These are phyloP conservation scores for Promerops cafer DNA, from an alignment of 2,113 vertebrate species.

Conservation along the genomic window DNA sequence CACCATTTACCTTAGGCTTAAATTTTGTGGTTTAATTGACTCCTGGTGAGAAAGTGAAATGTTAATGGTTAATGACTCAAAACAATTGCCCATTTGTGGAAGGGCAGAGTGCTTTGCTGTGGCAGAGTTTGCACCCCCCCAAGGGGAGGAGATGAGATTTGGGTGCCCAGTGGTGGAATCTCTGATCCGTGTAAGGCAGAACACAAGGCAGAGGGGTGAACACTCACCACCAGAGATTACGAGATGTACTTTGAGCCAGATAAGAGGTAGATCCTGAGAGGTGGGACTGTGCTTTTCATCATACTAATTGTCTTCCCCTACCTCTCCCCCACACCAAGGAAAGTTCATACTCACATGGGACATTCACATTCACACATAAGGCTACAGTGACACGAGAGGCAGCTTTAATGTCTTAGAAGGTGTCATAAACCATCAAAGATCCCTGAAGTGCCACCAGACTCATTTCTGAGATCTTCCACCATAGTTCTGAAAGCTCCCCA, in stretches of 20 bases:
- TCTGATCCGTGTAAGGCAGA: background rate
- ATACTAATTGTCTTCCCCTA: background rate
- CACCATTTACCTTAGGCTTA: background rate
- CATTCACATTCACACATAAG: background rate
- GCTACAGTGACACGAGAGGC: accelerated
- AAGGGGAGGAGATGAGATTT: background rate
- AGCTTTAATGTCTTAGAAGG: background rate
- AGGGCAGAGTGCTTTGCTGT: background rate
- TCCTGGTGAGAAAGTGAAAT: background rate
- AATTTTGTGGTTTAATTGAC: background rate
- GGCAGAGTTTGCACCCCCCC: background rate
- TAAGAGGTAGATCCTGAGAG: too few relatives aligned
- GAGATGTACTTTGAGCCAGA: background rate
- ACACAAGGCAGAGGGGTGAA: background rate
- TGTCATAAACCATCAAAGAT: background rate
- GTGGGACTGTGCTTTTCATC: background rate
- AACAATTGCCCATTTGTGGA: background rate
- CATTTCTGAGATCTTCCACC: background rate
- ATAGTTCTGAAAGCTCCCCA: background rate
- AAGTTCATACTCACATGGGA: background rate
- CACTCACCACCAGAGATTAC: background rate
- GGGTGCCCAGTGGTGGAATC: background rate
- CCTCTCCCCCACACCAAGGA: background rate
- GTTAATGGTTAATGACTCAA: background rate
- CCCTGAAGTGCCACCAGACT: background rate